Base-by-base conservation (phyloP, 2,797 vertebrate genomes). In the Acrossocheilus wenchowensis region DNA sequence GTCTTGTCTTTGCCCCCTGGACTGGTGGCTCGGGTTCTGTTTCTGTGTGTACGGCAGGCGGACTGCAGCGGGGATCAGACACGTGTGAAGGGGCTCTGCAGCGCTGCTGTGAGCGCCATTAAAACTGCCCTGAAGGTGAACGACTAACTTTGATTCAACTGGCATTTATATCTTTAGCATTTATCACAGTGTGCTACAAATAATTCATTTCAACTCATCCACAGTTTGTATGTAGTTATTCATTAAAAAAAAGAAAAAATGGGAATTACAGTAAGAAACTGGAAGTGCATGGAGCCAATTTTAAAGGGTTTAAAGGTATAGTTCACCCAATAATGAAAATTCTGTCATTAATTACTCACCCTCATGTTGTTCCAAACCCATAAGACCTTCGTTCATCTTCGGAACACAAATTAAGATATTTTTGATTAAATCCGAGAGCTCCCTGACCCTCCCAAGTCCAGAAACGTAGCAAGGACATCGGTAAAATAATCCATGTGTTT, bases 41-140 rank as follows among this genome's bases (percentile, higher is more conserved):
- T 96, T 91, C 93, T 97, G 85, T 97, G 96, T 23, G 72, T 96
- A 48, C 92, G 93, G 2, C 95, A 97, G 0, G 93, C 92, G 0
- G 96, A 97, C 92, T 90, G 91, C 87, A 92, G 92, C 9, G 89
- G 89, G 0, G 95, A 96, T 0, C 91, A 90, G 43, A 68, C 50
- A 0, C 91, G 92, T 0, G 93, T 93, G 14, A 91, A 64, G 39
- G 94, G 94, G 0, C 93, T 97, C 60, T 94, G 95, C 11, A 71
- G 88, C 0, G 82, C 94, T 0, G 87, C 92, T 5, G 88, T 95
- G 57, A 78, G 86, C 0, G 94, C 93, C 30, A 92, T 97, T 89
- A 97, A 96, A 92, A 91, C 93, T 5, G 92, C 95, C 85, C 91
- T 96, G 87, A 97, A 96, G 95, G 96, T 97, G 92, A 92, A 69